Evolutionary conservation across 2,113 vertebrate genomes (phyloP).

Genomic region (Myrmophylax atrothorax): DNA sequence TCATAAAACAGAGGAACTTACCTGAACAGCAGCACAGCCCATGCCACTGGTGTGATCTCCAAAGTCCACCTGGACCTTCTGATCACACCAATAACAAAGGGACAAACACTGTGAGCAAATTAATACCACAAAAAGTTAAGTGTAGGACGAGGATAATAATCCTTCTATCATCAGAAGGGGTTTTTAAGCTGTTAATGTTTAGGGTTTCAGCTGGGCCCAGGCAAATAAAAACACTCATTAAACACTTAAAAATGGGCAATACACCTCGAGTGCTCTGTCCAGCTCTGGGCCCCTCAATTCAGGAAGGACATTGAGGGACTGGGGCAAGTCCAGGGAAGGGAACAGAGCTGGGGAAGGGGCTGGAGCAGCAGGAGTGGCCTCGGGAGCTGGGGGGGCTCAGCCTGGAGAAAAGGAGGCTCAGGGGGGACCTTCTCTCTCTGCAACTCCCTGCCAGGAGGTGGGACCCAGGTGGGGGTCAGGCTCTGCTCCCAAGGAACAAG

Average conservation of each 20-base stretch:
- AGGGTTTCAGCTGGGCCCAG: background rate
- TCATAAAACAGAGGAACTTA: background rate
- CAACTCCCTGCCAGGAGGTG: background rate
- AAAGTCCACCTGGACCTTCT: background rate
- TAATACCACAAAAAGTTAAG: background rate
- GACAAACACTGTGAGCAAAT: background rate
- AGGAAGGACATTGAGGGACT: background rate
- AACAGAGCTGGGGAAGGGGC: background rate
- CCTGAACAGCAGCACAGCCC: background rate
- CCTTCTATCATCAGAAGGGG: background rate
- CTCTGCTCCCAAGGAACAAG: background rate
- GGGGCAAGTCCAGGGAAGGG: background rate
- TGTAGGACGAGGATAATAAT: background rate
- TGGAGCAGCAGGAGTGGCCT: background rate
- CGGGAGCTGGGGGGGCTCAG: background rate
- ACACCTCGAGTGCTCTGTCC: background rate
- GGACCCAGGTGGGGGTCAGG: background rate
- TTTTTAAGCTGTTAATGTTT: background rate
- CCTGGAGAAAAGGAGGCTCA: background rate
- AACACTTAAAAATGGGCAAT: background rate
- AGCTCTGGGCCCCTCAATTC: background rate
- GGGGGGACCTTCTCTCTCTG: background rate
- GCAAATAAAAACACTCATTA: background rate
- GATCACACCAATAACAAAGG: too few relatives aligned
- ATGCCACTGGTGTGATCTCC: background rate